Evolutionary conservation across 2,113 vertebrate species (phyloP).

Genomic region (Peromyscus californicus): DNA sequence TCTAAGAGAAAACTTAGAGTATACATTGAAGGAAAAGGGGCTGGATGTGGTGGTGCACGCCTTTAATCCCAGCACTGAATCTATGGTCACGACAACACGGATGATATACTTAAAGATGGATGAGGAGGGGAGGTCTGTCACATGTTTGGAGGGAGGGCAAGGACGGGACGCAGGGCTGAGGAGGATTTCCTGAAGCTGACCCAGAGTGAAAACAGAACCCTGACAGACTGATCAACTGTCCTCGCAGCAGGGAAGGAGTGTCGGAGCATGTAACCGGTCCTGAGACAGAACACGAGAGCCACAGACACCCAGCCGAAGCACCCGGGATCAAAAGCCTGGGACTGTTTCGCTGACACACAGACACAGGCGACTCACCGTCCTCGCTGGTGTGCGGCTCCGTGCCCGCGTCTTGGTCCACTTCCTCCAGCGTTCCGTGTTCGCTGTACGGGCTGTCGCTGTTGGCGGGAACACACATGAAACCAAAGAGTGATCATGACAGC

Average conservation of each 20-base stretch:
- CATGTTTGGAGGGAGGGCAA: not conserved
- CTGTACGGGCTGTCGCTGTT: constrained; percentile 97
- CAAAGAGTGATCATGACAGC: not conserved
- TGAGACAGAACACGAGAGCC: not conserved
- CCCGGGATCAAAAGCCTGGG: not conserved
- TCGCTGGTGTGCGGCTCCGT: constrained; percentile 98
- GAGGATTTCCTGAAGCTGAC: constrained; percentile 48
- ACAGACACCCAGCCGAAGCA: not conserved
- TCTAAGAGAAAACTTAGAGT: not conserved
- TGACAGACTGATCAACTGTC: not conserved
- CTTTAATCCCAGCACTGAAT: too few relatives aligned
- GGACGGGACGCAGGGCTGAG: not conserved
- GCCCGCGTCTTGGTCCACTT: constrained; percentile 95
- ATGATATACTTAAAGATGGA: not conserved
- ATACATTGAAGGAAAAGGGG: not conserved
- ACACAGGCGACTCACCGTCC: constrained; percentile 90
- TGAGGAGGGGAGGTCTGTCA: not conserved
- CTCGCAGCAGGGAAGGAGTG: not conserved
- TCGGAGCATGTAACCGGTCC: not conserved
- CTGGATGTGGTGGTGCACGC: not conserved
- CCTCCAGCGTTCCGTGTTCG: constrained; percentile 96
- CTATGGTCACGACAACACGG: not conserved
- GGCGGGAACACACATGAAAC: constrained; percentile 21
- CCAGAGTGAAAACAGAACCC: not conserved
- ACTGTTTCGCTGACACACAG: constrained; percentile 53